Evolutionary conservation across 2,113 vertebrate genomes (phyloP).

Genomic region (Coregonus clupeaformis): DNA sequence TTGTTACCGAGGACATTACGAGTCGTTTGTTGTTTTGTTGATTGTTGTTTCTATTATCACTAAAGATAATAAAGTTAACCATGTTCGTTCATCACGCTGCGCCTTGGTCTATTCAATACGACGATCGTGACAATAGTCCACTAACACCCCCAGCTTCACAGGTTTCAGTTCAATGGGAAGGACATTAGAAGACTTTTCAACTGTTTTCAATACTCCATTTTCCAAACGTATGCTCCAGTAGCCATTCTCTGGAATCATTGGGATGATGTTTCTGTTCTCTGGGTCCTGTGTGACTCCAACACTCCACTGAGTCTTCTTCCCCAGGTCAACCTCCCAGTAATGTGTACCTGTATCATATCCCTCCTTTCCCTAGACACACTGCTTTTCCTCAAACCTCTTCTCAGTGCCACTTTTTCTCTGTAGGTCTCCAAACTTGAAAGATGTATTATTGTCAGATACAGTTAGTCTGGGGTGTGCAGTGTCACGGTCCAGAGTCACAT

Average conservation of each 20-base stretch:
- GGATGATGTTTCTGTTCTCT: neutral
- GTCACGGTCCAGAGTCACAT: neutral
- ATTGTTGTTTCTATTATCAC: too few relatives aligned
- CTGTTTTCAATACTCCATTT: neutral
- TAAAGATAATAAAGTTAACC: too few relatives aligned
- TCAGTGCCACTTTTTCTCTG: neutral
- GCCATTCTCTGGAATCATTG: neutral
- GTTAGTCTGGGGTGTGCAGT: neutral
- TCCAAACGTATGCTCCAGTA: neutral
- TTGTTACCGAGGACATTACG: too few relatives aligned
- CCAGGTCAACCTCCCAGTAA: neutral
- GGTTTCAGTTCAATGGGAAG: neutral
- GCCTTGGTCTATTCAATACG: too few relatives aligned
- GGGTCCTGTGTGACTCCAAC: neutral
- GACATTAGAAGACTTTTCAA: neutral
- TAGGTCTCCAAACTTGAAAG: neutral
- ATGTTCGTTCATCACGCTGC: too few relatives aligned
- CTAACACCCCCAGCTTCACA: neutral
- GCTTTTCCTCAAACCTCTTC: neutral
- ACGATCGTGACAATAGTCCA: too few relatives aligned
- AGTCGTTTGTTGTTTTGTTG: too few relatives aligned
- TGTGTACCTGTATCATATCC: neutral
- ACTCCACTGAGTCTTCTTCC: neutral
- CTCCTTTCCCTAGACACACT: neutral
- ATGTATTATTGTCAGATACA: rapidly evolving